phyloP scores from a whole-genome alignment of 2,113 vertebrate genomes.

The Reinhardtius hippoglossoides region DNA sequence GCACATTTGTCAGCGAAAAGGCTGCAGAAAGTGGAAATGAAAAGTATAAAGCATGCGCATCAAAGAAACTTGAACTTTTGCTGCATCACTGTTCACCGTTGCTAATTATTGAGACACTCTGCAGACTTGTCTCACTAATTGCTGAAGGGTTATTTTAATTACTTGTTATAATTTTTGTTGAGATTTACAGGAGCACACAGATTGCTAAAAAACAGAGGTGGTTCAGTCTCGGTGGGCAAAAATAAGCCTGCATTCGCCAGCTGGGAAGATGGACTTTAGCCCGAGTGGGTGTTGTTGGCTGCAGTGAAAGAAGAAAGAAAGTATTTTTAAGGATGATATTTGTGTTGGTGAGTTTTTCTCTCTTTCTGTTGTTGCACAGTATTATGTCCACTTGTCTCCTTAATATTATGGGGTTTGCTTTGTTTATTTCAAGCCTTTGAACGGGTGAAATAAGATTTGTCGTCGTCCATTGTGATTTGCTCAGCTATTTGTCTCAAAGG shows the following conservation, averaged over 20 bases:
- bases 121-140: background rate
- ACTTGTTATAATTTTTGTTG: background rate
- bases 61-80: background rate
- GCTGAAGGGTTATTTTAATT: background rate
- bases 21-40: background rate
- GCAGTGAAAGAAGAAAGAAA: slow-evolving; percentile 53
- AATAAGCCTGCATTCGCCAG: slow-evolving; percentile 55
- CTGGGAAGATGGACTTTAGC: slow-evolving; percentile 71
- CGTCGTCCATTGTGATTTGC: slow-evolving; percentile 36
- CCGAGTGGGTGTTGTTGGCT: slow-evolving; percentile 74
- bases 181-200: background rate
- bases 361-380: slow-evolving; percentile 27
- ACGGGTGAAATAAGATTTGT: slow-evolving; percentile 21
- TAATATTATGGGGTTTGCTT: background rate
- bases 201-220: slow-evolving; percentile 41
- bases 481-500: slow-evolving; percentile 22
- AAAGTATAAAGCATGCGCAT: background rate
- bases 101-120: background rate
- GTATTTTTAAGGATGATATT: slow-evolving; percentile 61
- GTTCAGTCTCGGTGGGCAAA: slow-evolving; percentile 39
- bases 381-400: slow-evolving; percentile 15
- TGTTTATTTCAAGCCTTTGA: slow-evolving; percentile 24
- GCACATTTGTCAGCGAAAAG: background rate
- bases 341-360: slow-evolving; percentile 16
- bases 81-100: background rate